Conservation (phyloP, 2,797 vertebrate species). For the Oreortyx pictus region DNA sequence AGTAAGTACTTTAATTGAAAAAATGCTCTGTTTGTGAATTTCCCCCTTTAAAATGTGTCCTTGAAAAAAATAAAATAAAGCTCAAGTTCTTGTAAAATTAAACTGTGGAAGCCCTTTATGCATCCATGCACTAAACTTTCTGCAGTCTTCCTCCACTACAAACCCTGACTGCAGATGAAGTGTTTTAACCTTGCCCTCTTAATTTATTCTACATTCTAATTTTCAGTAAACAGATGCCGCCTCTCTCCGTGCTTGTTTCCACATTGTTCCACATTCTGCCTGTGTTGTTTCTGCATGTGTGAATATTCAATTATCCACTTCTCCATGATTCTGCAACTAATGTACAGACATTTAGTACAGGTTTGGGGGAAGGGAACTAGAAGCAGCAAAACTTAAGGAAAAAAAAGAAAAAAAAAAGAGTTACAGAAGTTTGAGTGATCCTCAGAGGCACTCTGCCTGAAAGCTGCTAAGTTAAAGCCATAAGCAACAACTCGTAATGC, state of each 20-base stretch:
- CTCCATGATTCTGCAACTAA: conserved; percentile 37
- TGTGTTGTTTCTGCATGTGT: conserved; percentile 65
- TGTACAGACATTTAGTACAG: not conserved
- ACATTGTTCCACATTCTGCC: conserved; percentile 67
- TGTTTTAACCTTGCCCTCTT: conserved; percentile 67
- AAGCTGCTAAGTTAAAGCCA: not conserved
- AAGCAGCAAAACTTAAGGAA: not conserved
- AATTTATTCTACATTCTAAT: conserved; percentile 70
- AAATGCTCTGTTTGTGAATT: too few relatives aligned
- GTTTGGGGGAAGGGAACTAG: conserved; percentile 4
- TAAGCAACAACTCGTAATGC: not conserved
- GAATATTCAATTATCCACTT: conserved; percentile 65
- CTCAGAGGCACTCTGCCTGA: not conserved
- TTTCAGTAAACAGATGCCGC: conserved; percentile 72
- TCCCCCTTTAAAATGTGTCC: too few relatives aligned
- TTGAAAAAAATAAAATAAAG: too few relatives aligned
- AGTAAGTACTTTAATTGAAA: too few relatives aligned
- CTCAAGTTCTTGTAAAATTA: too few relatives aligned
- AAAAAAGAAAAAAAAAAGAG: not conserved
- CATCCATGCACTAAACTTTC: conserved; percentile 1
- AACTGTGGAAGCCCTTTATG: not conserved
- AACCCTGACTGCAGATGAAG: conserved; percentile 52
- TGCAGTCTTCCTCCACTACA: conserved; percentile 29
- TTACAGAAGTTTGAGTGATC: not conserved
- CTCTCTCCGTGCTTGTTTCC: conserved; percentile 62